Evolutionary conservation across 2,113 vertebrate species (phyloP).

Genomic region (Platysteira castanea): DNA sequence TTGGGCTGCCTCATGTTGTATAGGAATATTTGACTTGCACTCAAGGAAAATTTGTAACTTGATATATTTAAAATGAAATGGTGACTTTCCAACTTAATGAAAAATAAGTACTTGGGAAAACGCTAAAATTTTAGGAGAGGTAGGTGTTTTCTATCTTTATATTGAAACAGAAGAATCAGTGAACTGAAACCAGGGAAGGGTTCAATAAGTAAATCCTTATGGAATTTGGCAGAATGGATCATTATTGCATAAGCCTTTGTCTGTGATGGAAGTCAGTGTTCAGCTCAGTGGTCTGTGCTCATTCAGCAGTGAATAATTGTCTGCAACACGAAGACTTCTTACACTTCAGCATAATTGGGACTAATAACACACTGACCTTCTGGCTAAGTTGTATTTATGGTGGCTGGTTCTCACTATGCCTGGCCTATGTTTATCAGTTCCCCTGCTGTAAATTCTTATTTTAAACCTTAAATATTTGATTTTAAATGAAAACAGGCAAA

Average conservation of each 20-base stretch:
- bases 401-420: not conserved
- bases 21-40: not conserved
- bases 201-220: conserved; percentile 7
- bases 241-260: conserved; percentile 20
- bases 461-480: not conserved
- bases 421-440: not conserved
- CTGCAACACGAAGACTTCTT: conserved; percentile 53
- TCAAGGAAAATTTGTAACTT: not conserved
- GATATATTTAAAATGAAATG: not conserved
- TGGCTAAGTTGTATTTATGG: conserved; percentile 54
- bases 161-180: not conserved
- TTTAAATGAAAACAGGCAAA: not conserved
- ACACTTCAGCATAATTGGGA: conserved; percentile 62
- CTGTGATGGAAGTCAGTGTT: conserved; percentile 5
- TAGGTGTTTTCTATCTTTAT: not conserved
- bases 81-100: not conserved
- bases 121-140: not conserved
- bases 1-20: not conserved
- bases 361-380: conserved; percentile 68
- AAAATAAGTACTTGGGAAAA: not conserved
- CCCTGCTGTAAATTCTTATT: not conserved
- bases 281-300: conserved; percentile 55
- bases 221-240: conserved; percentile 17
- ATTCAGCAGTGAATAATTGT: conserved; percentile 65
- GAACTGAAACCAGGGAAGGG: conserved; percentile 1